Base-by-base conservation (phyloP, 1,140 invertebrate species). In the honey bee (Apis mellifera) region DNA sequence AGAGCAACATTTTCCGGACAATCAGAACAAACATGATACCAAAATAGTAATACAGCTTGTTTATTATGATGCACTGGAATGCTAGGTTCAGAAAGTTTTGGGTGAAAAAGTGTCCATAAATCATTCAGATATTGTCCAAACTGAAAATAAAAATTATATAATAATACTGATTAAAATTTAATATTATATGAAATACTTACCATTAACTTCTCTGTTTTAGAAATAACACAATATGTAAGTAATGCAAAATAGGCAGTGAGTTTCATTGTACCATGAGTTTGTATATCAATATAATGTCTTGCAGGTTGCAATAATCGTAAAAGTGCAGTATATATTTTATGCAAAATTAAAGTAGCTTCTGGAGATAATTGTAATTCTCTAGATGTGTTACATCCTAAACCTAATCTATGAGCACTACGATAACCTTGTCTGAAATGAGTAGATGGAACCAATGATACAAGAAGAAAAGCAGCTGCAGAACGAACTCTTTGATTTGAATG, bases 51-150 rank as follows among this genome's bases (percentile, higher is more conserved):
- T 72, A 99, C 94, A 9, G 98, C 97, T 94, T 99, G 97, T 93
- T 99, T 99, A 91, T 99, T 99, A 87, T 98, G 98, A 95, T 99
- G 98, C 70, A 98, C 97, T 54, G 98, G 97, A 90, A 99, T 98
- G 76, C 97, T 97, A 5, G 98, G 98, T 94, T 99, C 98, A n/a
- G 98, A 98, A 69, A 99, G 95, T 86, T 98, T 98, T 26, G 98
- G 98, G 94, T 99, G 98, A 93, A 99, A 99, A 70, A 99, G 94
- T 84, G 98, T 97, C 98, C 98, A 99, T 59, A 99, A 93, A 90
- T 98, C 97, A 78, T 97, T 95, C 93, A 99, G 97, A 94, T 98
- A 98, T 91, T 97, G 96, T 73, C 97, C 97, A 92, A 97, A 97
- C 96, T 97, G 93, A 4, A 94, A 94, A 89, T 68, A 86, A 86